Conservation (phyloP, 2,113 vertebrate species). For the Pteropus alecto region DNA sequence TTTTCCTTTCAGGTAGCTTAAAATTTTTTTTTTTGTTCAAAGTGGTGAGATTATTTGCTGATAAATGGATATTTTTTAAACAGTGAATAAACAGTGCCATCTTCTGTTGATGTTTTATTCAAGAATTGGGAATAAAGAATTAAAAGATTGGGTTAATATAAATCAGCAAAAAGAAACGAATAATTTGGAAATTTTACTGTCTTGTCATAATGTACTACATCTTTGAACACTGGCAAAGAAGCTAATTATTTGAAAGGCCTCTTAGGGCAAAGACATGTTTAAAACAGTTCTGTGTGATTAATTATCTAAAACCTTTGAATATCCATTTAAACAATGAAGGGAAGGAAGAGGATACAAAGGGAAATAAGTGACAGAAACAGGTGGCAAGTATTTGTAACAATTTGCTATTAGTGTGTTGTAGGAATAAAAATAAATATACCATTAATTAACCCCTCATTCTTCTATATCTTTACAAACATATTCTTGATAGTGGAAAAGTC, state of each 20-base stretch:
- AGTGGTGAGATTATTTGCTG: neutral
- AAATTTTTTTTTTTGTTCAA: neutral
- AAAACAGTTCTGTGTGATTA: constrained; percentile 52
- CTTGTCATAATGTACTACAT: neutral
- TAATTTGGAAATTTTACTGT: constrained; percentile 43
- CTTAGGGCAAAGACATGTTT: constrained; percentile 27
- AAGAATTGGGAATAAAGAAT: constrained; percentile 32
- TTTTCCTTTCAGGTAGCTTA: neutral
- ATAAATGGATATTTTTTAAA: constrained; percentile 35
- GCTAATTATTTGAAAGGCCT: constrained; percentile 61
- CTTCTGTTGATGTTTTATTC: constrained; percentile 77
- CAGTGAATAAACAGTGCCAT: constrained; percentile 82
- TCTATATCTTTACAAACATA: neutral
- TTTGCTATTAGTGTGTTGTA: neutral
- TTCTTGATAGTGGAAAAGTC: neutral
- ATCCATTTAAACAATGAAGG: neutral
- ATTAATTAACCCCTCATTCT: neutral
- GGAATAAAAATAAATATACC: neutral
- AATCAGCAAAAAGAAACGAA: constrained; percentile 28
- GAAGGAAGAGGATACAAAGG: neutral
- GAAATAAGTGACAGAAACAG: neutral
- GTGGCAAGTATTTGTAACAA: neutral
- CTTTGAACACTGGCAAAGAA: neutral
- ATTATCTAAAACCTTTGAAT: constrained; percentile 40
- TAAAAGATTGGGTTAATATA: constrained; percentile 12